Base-by-base conservation (phyloP, 2,113 vertebrate genomes). In the Helogale parvula region DNA sequence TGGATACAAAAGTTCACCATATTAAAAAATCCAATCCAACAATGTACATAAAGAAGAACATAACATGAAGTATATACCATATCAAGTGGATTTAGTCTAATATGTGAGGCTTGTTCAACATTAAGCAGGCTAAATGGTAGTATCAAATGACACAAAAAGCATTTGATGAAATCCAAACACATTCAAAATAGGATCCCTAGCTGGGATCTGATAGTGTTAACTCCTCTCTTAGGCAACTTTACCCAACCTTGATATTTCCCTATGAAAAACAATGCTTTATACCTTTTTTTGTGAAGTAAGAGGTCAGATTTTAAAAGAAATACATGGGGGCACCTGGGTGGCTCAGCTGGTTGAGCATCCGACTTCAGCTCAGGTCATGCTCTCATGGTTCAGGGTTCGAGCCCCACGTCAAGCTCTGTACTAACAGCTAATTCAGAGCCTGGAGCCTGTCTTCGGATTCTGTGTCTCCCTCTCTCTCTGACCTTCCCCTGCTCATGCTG, bases 221-320 rank as follows among this genome's bases (percentile, higher is more conserved):
- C 35, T 47, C 5, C 38, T 35, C 19, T 35, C 35, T 85, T 12
- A 76, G 68, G 33, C 27, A 79, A 35, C 6, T 57, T 66, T 80
- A 41, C 8, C 23, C 31, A 31, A 33, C 33, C 52, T 74, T 76
- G 31, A 63, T 72, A 31, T 12, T 65, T 11, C n/a, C 16, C 27
- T 41, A 38, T 33, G 21, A 76, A 68, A 21, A 80, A 63, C 35
- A 72, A 69, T 88, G n/a, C 41, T 80, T 77, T 7, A 1, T 21
- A 29, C 19, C 17, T 84, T 38, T 38, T 23, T 93, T 72, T 85
- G 47, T 83, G 45, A 92, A 97, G 31, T 45, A 91, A 80, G 17
- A 68, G 57, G 19, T 69, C 54, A 63, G 33, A 81, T 85, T 93
- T 91, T 82, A 57, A 76, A 52, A 88, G 35, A 96, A 90, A 84